A percentile compares a stretch with the other conserved stretches of the same genome.
Conservation (phyloP, 2,888 invertebrate genomes). For the Eristalinus aeneus region DNA sequence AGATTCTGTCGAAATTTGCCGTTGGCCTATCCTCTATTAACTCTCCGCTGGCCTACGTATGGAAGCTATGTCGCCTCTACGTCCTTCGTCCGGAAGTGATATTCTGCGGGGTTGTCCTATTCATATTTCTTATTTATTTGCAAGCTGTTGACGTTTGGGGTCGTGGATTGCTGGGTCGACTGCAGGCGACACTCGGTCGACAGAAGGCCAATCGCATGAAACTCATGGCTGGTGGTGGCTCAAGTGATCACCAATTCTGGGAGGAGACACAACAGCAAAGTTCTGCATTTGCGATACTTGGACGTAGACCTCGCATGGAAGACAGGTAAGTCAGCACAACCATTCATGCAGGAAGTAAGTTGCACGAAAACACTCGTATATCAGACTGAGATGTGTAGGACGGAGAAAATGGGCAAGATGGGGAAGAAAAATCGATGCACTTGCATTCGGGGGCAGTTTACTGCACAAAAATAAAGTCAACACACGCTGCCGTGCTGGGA, state of each 20-base stretch:
- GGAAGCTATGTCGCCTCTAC: constrained; percentile 89
- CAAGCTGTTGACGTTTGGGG: constrained; percentile 93
- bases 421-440: constrained; percentile 59
- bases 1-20: constrained; percentile 90
- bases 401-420: not conserved
- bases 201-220: constrained; percentile 76
- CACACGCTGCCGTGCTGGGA: constrained; percentile 32
- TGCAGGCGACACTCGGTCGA: constrained; percentile 78
- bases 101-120: constrained; percentile 86
- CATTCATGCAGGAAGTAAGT: not conserved
- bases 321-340: constrained; percentile 83
- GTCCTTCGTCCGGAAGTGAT: constrained; percentile 90
- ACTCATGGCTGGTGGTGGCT: constrained; percentile 73
- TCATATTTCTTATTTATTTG: constrained; percentile 89
- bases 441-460: constrained; percentile 39
- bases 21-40: constrained; percentile 89
- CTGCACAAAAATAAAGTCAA: constrained; percentile 38
- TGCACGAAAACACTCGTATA: not conserved
- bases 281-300: constrained; percentile 95
- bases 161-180: constrained; percentile 84
- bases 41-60: constrained; percentile 88
- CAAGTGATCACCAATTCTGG: constrained; percentile 85
- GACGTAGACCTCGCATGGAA: constrained; percentile 95
- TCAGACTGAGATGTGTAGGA: not conserved
- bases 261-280: constrained; percentile 88